phyloP scores from a whole-genome alignment of 2,888 invertebrate genomes.

The Melieria omissa region DNA sequence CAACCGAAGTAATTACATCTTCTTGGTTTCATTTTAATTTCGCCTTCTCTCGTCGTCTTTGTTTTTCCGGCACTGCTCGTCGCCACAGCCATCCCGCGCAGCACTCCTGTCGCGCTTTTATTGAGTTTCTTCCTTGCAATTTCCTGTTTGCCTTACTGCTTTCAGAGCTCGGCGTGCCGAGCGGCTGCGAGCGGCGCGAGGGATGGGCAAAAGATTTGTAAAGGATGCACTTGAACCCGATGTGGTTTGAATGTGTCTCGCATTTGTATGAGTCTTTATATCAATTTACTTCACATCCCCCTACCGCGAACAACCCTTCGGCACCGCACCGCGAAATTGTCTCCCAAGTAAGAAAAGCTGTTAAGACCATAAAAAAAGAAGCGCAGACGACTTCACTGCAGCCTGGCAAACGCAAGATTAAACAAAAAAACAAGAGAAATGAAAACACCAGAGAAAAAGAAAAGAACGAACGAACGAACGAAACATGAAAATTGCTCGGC shows the following conservation, averaged over 20 bases:
- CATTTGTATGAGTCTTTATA: conserved; percentile 13
- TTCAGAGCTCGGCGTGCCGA: neutral
- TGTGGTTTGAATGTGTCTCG: conserved; percentile 28
- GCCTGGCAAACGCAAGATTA: no score
- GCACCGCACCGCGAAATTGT: no score
- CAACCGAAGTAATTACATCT: conserved; percentile 39
- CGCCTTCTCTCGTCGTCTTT: conserved; percentile 12
- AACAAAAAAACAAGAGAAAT: no score
- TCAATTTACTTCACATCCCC: neutral
- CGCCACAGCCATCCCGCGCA: neutral
- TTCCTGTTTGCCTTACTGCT: conserved; percentile 45
- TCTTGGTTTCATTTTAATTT: conserved; percentile 37
- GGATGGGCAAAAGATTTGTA: conserved; percentile 15
- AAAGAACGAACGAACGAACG: no score
- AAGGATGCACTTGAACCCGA: conserved; percentile 30
- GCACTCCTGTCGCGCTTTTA: conserved; percentile 12
- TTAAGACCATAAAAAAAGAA: no score
- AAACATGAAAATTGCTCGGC: neutral
- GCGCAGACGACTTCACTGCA: no score
- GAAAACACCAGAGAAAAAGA: no score
- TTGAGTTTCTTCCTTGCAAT: conserved; percentile 47
- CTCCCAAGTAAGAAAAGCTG: no score
- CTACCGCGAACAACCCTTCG: no score
- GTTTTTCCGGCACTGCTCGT: conserved; percentile 3
- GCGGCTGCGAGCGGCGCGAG: neutral